Evolutionary conservation across 2,113 vertebrate genomes (phyloP), one percentile per base, ranked within the genome.

Genomic region (Scatophagus argus): DNA sequence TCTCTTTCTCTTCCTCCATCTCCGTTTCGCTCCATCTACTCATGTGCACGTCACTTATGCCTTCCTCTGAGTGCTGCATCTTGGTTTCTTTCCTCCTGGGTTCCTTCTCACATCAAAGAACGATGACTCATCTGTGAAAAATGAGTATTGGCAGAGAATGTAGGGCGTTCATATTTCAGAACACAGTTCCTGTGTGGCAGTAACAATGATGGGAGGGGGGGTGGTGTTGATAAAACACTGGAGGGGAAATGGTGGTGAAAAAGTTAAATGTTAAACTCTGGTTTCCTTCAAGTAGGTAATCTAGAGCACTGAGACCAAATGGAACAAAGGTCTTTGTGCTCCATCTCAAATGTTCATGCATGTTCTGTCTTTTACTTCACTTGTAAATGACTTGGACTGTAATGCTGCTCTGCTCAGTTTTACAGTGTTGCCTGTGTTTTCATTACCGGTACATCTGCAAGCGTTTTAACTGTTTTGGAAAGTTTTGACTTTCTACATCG

Each of bases 41-140:
- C 27, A 8, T 67, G 68, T 69, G 34, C 32, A 39, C 41, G 59
- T 79, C 63, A 8, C 41, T 51, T 67, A 13, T 54, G 41, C 38
- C 61, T 62, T 80, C 56, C 77, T 76, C 49, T 61, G 43, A 77
- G 55, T 43, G 41, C 34, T 61, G 38, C 32, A 49, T 88, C 47
- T 82, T 76, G 46, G 82, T 83, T 68, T 78, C 14, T 49, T 46
- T 86, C 54, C 85, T 83, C 54, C 38, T 46, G 64, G 71, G 61
- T 74, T 81, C 34, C n/a, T 31, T 34, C 38, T 87, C 31, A 83
- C 86, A 76, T 84, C 68, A 77, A 83, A 88, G 66, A 62, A 44
- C 0, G 64, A 82, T 85, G 84, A 90, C 88, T 90, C 88, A 80
- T 83, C 74, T 75, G 46, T 72, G 74, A 73, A 72, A 79, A 81